Conservation (phyloP, 2,113 vertebrate species). For the Lanius ludovicianus region DNA sequence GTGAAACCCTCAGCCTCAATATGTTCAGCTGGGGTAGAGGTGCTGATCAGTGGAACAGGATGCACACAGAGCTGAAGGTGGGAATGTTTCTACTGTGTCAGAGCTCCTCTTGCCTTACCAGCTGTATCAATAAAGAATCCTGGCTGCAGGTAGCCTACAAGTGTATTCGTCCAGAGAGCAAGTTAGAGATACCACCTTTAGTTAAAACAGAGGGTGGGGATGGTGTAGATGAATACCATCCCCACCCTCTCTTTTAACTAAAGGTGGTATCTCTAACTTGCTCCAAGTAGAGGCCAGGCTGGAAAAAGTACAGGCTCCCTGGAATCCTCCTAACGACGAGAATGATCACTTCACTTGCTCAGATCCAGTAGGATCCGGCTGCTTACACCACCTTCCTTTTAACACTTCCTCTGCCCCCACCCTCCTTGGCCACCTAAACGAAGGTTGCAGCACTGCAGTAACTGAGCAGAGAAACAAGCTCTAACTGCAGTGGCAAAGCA, state of each 20-base stretch:
- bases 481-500: neutral
- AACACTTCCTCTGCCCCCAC: neutral
- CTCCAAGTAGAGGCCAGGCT: neutral
- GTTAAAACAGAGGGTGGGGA: too few species aligned
- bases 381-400: neutral
- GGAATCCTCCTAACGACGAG: neutral
- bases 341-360: neutral
- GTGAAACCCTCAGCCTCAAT: neutral
- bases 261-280: neutral
- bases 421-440: neutral
- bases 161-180: neutral
- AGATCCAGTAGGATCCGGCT: neutral
- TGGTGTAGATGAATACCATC: too few species aligned
- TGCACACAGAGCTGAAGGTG: neutral
- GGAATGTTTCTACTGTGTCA: neutral
- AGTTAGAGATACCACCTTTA: too few species aligned
- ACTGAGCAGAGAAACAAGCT: neutral
- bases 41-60: neutral
- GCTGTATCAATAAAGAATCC: neutral
- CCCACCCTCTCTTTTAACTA: neutral
- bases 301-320: neutral
- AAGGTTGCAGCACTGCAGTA: neutral
- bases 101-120: neutral
- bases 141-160: neutral
- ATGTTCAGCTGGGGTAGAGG: neutral